Conservation (phyloP, 2,797 vertebrate genomes). For the Cryptoprocta ferox region DNA sequence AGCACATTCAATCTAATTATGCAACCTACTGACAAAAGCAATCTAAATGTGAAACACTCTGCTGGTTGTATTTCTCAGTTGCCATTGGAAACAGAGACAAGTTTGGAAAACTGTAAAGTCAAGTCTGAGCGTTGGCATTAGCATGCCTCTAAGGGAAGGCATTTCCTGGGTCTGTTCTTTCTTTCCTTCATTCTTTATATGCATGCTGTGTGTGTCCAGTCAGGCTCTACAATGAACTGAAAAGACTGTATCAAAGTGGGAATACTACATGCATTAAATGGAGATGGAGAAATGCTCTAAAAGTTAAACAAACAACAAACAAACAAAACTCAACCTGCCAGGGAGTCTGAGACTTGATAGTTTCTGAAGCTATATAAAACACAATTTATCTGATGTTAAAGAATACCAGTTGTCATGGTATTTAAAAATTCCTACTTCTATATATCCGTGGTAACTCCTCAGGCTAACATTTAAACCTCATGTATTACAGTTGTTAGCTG, state of each 20-base stretch:
- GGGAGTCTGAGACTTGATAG: background rate
- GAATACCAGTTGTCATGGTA: background rate
- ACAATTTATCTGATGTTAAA: background rate
- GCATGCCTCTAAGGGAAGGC: slow-evolving; percentile 59
- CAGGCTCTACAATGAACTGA: slow-evolving; percentile 2
- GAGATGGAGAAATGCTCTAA: slow-evolving; percentile 22
- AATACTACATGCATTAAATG: background rate
- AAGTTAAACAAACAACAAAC: slow-evolving; percentile 2
- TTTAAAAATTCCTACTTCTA: background rate
- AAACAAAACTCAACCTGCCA: background rate
- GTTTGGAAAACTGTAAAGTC: slow-evolving; percentile 75
- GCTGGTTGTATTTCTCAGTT: slow-evolving; percentile 81
- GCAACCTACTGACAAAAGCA: slow-evolving; percentile 72
- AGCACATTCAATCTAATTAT: slow-evolving; percentile 71
- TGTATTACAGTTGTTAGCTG: too few relatives aligned
- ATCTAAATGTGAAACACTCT: slow-evolving; percentile 71
- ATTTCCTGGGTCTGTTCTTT: slow-evolving; percentile 63
- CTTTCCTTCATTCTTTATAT: slow-evolving; percentile 68
- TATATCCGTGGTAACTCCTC: background rate
- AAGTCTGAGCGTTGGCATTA: slow-evolving; percentile 45
- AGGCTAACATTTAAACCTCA: background rate
- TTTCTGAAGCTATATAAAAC: background rate
- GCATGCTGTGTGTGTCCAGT: slow-evolving; percentile 26
- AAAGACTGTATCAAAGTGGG: background rate
- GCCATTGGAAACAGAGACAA: slow-evolving; percentile 83